Percentiles rank a stretch among this genome's conserved stretches.
These are phyloP conservation scores for Oxytorus armatus DNA, from an alignment of 2,888 invertebrate species.

Conservation along the genomic window DNA sequence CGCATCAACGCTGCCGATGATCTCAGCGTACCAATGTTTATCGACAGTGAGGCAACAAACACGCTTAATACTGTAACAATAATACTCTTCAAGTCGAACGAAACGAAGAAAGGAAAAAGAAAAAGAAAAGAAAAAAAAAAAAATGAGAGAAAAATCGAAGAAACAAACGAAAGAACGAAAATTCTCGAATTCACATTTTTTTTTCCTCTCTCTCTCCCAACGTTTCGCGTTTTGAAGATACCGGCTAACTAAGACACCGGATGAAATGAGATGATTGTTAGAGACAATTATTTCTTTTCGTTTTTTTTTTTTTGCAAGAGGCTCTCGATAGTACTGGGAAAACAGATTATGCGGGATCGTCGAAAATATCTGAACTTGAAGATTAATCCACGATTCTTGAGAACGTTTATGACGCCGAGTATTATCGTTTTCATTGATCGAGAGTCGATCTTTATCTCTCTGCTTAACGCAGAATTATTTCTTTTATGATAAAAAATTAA, in stretches of 20 bases:
- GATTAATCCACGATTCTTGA: neutral
- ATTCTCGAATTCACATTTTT: slow-evolving; percentile 4
- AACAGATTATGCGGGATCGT: neutral
- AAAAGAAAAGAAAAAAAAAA: neutral
- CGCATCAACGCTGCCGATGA: slow-evolving; percentile 83
- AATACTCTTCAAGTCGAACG: slow-evolving; percentile 57
- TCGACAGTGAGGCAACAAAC: slow-evolving; percentile 88
- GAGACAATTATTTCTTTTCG: neutral
- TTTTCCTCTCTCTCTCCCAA: neutral
- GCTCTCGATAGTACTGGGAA: slow-evolving; percentile 2
- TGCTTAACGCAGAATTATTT: no score
- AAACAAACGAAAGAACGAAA: neutral
- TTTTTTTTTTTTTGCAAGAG: neutral
- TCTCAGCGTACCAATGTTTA: slow-evolving; percentile 88
- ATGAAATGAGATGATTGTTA: slow-evolving; percentile 37
- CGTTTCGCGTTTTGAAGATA: slow-evolving; percentile 20
- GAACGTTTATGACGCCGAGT: no score
- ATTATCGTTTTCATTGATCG: no score
- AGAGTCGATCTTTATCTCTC: no score
- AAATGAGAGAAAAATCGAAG: slow-evolving; percentile 11
- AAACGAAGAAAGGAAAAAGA: neutral
- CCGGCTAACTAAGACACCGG: neutral
- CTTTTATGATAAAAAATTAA: no score
- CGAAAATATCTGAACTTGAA: neutral
- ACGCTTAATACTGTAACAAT: slow-evolving; percentile 87